These are phyloP conservation scores for Prinia subflava DNA, from an alignment of 2,113 vertebrate species.

Conservation along the genomic window DNA sequence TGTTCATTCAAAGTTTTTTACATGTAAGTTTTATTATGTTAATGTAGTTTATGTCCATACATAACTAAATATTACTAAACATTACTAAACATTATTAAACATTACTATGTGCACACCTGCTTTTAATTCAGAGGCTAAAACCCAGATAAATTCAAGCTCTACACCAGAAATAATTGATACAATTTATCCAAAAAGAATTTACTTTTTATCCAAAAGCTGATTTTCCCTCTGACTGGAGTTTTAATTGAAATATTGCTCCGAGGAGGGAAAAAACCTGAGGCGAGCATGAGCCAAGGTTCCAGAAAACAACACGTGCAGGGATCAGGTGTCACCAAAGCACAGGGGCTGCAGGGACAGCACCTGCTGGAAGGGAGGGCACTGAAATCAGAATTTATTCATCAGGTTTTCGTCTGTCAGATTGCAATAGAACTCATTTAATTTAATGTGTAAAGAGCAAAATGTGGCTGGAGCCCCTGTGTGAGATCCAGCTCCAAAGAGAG, in stretches of 20 bases:
- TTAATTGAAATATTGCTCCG: background rate
- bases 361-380: background rate
- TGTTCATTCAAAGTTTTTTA: background rate
- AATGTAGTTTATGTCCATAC: background rate
- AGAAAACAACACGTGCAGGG: background rate
- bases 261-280: background rate
- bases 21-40: background rate
- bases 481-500: background rate
- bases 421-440: background rate
- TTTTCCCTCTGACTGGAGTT: background rate
- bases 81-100: background rate
- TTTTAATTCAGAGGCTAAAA: background rate
- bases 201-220: too few relatives aligned
- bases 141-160: fast-evolving
- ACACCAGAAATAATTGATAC: fast-evolving
- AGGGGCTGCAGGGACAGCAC: background rate
- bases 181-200: background rate
- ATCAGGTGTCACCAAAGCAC: background rate
- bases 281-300: background rate
- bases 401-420: fast-evolving
- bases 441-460: too few relatives aligned
- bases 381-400: background rate
- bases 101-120: background rate
- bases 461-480: fast-evolving
- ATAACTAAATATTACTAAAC: too few relatives aligned